These are phyloP conservation scores for Euclidia mi DNA, from an alignment of 2,888 invertebrate species.

Conservation along the genomic window DNA sequence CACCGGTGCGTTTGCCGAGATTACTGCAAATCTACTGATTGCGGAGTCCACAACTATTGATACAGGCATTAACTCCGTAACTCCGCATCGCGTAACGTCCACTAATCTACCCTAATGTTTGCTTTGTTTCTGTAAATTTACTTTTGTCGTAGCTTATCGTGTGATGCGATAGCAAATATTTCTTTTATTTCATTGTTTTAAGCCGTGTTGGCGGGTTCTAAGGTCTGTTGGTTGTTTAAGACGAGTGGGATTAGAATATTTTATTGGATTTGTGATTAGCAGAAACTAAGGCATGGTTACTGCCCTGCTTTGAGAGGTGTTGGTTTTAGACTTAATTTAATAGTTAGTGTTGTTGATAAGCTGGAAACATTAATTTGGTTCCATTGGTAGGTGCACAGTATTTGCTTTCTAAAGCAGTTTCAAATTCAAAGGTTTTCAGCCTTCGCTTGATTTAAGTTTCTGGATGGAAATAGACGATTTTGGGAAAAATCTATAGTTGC, in stretches of 20 bases:
- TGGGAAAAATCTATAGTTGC: no score
- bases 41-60: constrained; percentile 73
- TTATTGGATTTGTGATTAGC: constrained; percentile 7
- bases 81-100: constrained; percentile 56
- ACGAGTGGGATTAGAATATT: constrained; percentile 18
- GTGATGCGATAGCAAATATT: constrained; percentile 55
- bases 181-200: constrained; percentile 51
- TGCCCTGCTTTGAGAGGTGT: not conserved
- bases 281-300: not conserved
- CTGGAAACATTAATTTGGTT: not conserved
- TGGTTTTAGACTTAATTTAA: not conserved
- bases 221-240: constrained; percentile 8
- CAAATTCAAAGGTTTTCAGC: no score
- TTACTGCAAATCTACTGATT: constrained; percentile 82
- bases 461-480: no score
- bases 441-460: no score
- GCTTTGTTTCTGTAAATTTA: constrained; percentile 78
- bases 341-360: not conserved
- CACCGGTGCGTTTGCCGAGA: constrained; percentile 74
- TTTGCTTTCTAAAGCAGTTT: no score
- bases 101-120: constrained; percentile 77
- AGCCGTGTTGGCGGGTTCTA: constrained; percentile 6
- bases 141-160: constrained; percentile 51
- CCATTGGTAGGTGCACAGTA: no score
- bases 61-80: constrained; percentile 66